These are phyloP conservation scores for Ectemnius cavifrons DNA, from an alignment of 2,888 invertebrate genomes.

Conservation along the genomic window DNA sequence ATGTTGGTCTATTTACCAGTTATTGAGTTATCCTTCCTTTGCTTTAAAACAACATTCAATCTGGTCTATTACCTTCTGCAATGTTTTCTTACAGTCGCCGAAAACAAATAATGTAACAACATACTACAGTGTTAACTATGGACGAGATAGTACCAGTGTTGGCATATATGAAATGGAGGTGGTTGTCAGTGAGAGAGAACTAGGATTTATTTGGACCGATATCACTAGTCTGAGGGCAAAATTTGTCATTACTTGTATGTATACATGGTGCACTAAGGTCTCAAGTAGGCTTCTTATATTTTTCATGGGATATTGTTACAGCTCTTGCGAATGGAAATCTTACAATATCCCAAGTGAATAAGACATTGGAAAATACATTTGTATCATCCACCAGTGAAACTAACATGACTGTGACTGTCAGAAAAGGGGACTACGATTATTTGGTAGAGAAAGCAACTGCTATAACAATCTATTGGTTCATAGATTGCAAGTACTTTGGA, in stretches of 20 bases:
- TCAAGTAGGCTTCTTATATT: background rate
- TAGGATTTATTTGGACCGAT: conserved; percentile 75
- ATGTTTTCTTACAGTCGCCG: conserved; percentile 34
- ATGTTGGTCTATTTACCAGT: conserved; percentile 73
- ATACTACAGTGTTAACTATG: conserved; percentile 83
- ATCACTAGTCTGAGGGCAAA: conserved; percentile 75
- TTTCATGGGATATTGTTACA: conserved; percentile 70
- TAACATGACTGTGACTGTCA: conserved; percentile 79
- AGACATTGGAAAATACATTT: conserved; percentile 80
- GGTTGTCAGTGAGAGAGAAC: conserved; percentile 71
- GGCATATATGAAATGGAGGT: conserved; percentile 83
- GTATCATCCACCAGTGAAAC: conserved; percentile 81
- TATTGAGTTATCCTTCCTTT: conserved; percentile 8
- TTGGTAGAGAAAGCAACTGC: conserved; percentile 80
- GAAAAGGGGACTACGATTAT: conserved; percentile 82
- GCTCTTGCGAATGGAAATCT: conserved; percentile 85
- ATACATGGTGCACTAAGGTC: background rate
- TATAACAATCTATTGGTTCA: conserved; percentile 87
- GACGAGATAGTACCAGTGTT: conserved; percentile 79
- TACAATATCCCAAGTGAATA: conserved; percentile 82
- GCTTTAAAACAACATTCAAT: background rate
- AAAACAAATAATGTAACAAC: conserved; percentile 79
- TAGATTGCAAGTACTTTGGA: conserved; percentile 86
- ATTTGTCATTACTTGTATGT: conserved; percentile 80
- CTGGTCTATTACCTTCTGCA: conserved; percentile 14